Conservation (phyloP, 2,888 invertebrate genomes). For the Digitonthophagus gazella region DNA sequence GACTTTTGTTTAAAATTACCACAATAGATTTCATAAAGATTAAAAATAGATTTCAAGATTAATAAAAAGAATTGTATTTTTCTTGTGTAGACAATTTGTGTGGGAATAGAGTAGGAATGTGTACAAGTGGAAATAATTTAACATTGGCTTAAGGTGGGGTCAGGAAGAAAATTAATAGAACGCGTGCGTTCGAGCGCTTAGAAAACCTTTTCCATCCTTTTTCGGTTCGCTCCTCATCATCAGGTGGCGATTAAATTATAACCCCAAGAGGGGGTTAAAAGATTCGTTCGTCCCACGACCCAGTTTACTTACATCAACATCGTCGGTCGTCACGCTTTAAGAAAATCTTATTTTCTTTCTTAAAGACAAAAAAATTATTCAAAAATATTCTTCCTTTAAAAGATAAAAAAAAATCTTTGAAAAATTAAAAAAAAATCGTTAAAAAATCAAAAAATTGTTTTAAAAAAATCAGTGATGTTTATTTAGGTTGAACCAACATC, state of each 20-base stretch:
- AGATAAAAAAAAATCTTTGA: not conserved
- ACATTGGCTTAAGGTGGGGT: slow-evolving; percentile 41
- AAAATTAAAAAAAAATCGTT: not conserved
- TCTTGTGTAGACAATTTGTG: too few species aligned
- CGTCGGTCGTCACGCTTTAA: slow-evolving; percentile 3
- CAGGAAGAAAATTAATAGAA: slow-evolving; percentile 46
- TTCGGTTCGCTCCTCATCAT: slow-evolving; percentile 7
- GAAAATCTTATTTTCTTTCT: not conserved
- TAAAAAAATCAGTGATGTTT: too few species aligned
- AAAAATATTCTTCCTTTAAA: not conserved
- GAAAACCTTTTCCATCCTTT: slow-evolving; percentile 38
- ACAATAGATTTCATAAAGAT: not conserved
- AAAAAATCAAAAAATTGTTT: too few species aligned
- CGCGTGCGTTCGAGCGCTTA: slow-evolving; percentile 47
- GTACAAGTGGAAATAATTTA: too few species aligned
- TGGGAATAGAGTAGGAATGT: too few species aligned
- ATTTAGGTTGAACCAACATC: slow-evolving; percentile 59
- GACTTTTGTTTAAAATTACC: not conserved
- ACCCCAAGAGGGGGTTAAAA: slow-evolving; percentile 38
- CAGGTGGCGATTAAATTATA: slow-evolving; percentile 47
- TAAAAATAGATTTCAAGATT: not conserved
- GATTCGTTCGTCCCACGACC: not conserved
- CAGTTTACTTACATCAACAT: slow-evolving; percentile 1
- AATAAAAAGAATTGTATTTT: too few species aligned
- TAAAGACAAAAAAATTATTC: not conserved